Conservation (phyloP, 2,113 vertebrate species). For the Erythrocercus mccallii region DNA sequence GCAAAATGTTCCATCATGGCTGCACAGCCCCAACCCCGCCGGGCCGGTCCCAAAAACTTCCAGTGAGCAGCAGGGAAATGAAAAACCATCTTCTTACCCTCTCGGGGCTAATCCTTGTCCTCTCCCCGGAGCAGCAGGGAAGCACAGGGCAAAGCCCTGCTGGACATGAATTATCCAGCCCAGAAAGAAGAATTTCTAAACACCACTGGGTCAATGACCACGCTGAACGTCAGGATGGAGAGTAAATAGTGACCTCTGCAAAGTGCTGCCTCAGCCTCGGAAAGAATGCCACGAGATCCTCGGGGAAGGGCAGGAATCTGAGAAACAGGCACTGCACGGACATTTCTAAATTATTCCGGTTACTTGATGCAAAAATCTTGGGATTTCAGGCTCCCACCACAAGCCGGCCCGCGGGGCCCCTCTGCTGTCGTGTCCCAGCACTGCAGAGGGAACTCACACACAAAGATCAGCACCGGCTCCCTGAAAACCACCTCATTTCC, state of each 20-base stretch:
- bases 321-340: not conserved
- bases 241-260: not conserved
- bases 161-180: not conserved
- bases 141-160: not conserved
- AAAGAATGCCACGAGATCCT: not conserved
- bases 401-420: not conserved
- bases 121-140: fast-evolving
- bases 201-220: not conserved
- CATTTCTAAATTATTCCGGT: not conserved
- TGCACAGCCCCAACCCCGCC: fast-evolving
- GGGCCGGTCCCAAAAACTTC: not conserved
- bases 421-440: not conserved
- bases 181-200: not conserved
- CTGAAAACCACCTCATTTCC: fast-evolving
- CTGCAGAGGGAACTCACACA: not conserved
- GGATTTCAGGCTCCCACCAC: not conserved
- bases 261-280: not conserved
- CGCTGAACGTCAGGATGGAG: fast-evolving
- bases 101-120: not conserved
- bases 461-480: not conserved
- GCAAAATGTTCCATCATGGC: not conserved
- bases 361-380: not conserved
- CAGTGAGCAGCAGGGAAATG: not conserved
- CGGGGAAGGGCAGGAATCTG: not conserved
- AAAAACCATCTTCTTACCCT: not conserved